Conservation (phyloP, 2,888 invertebrate species). For the Brenthis daphne region DNA sequence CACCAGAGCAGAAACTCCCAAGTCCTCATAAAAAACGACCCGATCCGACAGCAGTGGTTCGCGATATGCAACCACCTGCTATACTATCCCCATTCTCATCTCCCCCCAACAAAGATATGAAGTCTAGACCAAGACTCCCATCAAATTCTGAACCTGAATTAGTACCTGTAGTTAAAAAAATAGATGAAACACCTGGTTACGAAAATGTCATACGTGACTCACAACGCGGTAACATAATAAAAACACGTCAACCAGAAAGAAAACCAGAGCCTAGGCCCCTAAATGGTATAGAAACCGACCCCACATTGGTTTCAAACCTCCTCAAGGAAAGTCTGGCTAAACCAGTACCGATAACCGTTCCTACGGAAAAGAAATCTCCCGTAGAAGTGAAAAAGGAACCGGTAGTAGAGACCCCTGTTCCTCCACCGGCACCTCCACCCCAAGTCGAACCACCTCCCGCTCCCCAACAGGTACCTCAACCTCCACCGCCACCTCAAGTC, state of each 20-base stretch:
- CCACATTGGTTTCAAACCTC: slow-evolving; percentile 86
- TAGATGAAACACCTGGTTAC: slow-evolving; percentile 84
- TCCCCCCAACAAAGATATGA: slow-evolving; percentile 59
- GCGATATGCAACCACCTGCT: slow-evolving; percentile 71
- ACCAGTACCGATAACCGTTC: slow-evolving; percentile 71
- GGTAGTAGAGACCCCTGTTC: slow-evolving; percentile 50
- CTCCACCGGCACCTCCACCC: slow-evolving; percentile 34
- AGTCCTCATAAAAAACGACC: slow-evolving; percentile 65
- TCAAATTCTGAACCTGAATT: slow-evolving; percentile 84
- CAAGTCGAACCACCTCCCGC: slow-evolving; percentile 40
- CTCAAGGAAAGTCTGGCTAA: slow-evolving; percentile 84
- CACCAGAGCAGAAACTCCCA: slow-evolving; percentile 50
- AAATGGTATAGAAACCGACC: slow-evolving; percentile 88
- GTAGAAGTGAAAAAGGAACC: slow-evolving; percentile 59
- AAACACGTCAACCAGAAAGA: slow-evolving; percentile 67
- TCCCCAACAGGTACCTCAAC: slow-evolving; percentile 42
- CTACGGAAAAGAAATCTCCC: slow-evolving; percentile 65
- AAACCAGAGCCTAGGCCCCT: slow-evolving; percentile 67
- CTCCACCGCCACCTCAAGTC: slow-evolving; percentile 42
- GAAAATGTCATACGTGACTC: slow-evolving; percentile 83
- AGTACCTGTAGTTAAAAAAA: slow-evolving; percentile 83
- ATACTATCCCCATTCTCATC: slow-evolving; percentile 80
- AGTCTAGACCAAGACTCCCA: slow-evolving; percentile 61
- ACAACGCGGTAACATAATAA: slow-evolving; percentile 64
- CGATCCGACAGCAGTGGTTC: slow-evolving; percentile 60